phyloP scores from a whole-genome alignment of 2,797 vertebrate species.

The Stomatorhinus walkeri region DNA sequence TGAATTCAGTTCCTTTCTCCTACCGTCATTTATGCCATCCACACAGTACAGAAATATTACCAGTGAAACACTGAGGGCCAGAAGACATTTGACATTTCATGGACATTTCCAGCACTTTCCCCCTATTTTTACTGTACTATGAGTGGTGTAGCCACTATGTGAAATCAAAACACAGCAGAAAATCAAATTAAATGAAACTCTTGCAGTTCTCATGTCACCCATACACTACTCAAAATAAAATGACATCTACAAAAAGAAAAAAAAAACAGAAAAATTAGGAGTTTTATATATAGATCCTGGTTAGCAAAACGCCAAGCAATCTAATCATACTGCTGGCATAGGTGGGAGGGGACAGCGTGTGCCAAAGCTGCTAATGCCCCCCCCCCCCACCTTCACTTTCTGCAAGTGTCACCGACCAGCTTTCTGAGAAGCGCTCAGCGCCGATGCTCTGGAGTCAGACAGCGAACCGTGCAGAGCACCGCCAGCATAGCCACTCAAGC shows the following conservation, averaged over 20 bases:
- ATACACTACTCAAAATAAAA: background rate
- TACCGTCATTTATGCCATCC: background rate
- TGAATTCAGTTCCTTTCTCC: conserved; percentile 39
- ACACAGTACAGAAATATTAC: conserved; percentile 7
- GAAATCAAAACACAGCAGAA: background rate
- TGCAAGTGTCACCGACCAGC: background rate
- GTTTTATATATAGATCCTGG: background rate
- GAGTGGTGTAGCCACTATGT: background rate
- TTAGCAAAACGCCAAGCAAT: background rate
- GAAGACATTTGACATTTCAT: conserved; percentile 68
- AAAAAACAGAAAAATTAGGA: background rate
- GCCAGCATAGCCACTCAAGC: background rate
- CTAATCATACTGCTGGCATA: background rate
- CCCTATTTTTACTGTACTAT: conserved; percentile 37
- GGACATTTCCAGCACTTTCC: conserved; percentile 61
- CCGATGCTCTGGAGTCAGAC: background rate
- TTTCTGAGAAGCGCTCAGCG: background rate
- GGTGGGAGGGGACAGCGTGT: background rate
- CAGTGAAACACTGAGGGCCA: conserved; percentile 50
- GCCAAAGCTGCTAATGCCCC: background rate
- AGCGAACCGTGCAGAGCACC: background rate
- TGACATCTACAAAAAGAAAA: background rate
- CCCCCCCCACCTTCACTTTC: background rate
- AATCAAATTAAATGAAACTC: conserved; percentile 24
- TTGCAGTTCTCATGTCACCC: background rate